phyloP scores from a whole-genome alignment of 1,140 invertebrate species.

The Diabrotica undecimpunctata region DNA sequence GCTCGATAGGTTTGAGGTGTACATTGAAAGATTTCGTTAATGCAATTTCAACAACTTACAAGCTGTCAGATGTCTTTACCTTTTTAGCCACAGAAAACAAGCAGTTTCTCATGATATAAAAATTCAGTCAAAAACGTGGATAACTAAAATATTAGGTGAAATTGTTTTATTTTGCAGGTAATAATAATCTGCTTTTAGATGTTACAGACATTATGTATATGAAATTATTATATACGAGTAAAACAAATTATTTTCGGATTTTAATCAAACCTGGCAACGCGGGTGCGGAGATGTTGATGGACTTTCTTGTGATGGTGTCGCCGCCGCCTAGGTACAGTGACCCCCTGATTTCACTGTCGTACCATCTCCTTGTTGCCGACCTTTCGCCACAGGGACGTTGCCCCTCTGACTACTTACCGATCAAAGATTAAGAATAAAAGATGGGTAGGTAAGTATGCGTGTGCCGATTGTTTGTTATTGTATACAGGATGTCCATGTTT shows the following conservation, averaged over 20 bases:
- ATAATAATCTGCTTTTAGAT: no score
- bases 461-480: slow-evolving; percentile 2
- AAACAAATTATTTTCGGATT: background rate
- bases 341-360: slow-evolving; percentile 34
- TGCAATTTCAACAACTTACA: no score
- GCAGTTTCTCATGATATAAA: no score
- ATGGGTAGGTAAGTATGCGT: background rate
- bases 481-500: background rate
- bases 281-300: background rate
- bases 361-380: slow-evolving; percentile 24
- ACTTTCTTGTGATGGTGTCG: slow-evolving; percentile 26
- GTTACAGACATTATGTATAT: no score
- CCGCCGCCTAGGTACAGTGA: slow-evolving; percentile 26
- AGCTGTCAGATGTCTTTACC: no score
- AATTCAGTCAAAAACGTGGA: no score
- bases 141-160: no score
- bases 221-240: no score
- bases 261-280: background rate
- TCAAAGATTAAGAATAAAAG: background rate
- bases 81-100: no score
- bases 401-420: slow-evolving; percentile 8
- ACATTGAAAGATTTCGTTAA: no score
- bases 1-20: no score
- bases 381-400: slow-evolving; percentile 32
- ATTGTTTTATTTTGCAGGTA: no score